Percentiles rank a stretch among this genome's conserved stretches.
Conservation (phyloP, 2,113 vertebrate species). For the Sclerurus mexicanus region DNA sequence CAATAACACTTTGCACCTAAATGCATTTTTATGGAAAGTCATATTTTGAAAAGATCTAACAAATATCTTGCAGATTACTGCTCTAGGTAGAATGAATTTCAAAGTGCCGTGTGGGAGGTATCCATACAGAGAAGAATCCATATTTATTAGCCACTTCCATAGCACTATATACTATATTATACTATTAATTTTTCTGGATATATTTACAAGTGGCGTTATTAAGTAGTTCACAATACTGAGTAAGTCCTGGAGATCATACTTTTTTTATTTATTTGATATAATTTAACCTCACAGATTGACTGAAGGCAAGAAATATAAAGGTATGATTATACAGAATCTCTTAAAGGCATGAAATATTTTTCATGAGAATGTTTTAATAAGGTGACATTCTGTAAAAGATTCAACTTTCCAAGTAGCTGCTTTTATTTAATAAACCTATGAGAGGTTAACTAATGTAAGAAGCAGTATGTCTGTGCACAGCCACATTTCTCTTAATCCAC, state of each 20-base stretch:
- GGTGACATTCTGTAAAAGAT: background rate
- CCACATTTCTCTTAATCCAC: background rate
- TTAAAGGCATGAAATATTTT: background rate
- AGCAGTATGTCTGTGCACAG: background rate
- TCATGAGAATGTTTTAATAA: background rate
- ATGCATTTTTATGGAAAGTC: background rate
- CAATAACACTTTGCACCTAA: background rate
- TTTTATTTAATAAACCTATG: background rate
- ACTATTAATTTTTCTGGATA: background rate
- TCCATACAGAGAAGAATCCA: background rate
- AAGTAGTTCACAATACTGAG: background rate
- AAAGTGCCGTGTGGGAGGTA: background rate
- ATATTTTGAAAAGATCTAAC: background rate
- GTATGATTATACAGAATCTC: background rate
- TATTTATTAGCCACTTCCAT: background rate
- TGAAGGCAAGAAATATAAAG: background rate
- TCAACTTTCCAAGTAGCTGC: background rate
- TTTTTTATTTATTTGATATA: background rate
- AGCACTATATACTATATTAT: background rate
- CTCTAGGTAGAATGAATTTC: background rate
- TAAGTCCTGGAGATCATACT: background rate
- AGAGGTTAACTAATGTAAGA: background rate
- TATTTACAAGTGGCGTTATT: background rate
- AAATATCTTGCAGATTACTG: background rate
- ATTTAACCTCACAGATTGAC: background rate